Conservation (phyloP, 2,888 invertebrate genomes). For the Apotomis turbidana region DNA sequence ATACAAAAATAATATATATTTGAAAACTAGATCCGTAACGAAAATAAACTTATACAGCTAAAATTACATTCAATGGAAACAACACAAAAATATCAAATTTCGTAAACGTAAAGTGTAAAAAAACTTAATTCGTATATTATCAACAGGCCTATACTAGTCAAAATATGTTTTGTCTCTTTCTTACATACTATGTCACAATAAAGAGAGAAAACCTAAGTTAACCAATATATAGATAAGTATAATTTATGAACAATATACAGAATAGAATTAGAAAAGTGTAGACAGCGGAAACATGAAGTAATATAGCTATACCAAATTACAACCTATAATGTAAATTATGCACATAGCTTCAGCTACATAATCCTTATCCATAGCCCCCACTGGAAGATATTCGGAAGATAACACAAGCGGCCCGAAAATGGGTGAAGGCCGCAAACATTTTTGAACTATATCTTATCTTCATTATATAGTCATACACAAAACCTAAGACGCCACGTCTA, state of each 20-base stretch:
- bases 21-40: conserved; percentile 45
- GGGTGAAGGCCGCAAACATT: not conserved
- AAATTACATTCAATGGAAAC: conserved; percentile 49
- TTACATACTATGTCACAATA: not conserved
- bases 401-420: conserved; percentile 4
- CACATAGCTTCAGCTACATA: conserved; percentile 17
- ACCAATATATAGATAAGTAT: conserved; percentile 2
- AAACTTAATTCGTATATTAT: not conserved
- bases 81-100: conserved; percentile 52
- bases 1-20: conserved; percentile 34
- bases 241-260: conserved; percentile 28
- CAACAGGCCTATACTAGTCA: not conserved
- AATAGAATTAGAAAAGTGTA: conserved; percentile 21
- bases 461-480: not conserved
- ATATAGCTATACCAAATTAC: conserved; percentile 23
- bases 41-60: conserved; percentile 59
- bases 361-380: conserved; percentile 8
- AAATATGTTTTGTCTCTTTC: conserved; percentile 9
- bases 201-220: conserved; percentile 20
- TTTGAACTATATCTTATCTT: too few species aligned
- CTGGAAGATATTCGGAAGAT: conserved; percentile 42
- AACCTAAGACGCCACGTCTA: not conserved
- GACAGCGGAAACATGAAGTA: conserved; percentile 21
- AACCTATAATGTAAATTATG: conserved; percentile 37
- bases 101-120: conserved; percentile 43